Percentiles rank a stretch among this genome's conserved stretches.
Evolutionary conservation across 1,140 invertebrate genomes (phyloP).

Genomic region (Hydropsyche tenuis): DNA sequence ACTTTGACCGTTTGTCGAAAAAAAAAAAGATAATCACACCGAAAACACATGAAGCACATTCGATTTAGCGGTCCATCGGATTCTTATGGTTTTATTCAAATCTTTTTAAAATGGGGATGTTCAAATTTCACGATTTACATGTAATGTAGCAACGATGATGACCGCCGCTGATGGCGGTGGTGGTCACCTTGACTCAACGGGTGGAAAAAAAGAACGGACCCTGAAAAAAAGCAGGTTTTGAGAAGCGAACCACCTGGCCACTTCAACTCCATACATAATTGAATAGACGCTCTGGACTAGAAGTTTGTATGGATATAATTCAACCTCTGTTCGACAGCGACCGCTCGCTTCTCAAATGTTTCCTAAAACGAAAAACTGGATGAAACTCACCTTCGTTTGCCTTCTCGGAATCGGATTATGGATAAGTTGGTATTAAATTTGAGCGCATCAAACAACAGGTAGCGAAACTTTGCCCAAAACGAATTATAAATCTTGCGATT

Average conservation of each 20-base stretch:
- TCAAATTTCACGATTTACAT: not conserved
- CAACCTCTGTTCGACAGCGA: too few relatives aligned
- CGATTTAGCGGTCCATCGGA: not conserved
- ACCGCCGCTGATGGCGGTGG: not conserved
- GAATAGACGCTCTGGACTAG: conserved; percentile 27
- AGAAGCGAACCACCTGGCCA: conserved; percentile 25
- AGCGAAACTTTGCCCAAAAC: not conserved
- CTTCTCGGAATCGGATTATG: not conserved
- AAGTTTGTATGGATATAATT: conserved; percentile 13
- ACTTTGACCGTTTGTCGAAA: conserved; percentile 38
- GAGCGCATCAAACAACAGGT: not conserved
- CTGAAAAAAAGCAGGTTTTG: conserved; percentile 14
- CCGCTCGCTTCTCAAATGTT: not conserved
- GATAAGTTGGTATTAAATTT: too few relatives aligned
- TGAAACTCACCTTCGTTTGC: too few relatives aligned
- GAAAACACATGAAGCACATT: conserved; percentile 24
- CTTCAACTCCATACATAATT: conserved; percentile 29
- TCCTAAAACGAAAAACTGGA: not conserved
- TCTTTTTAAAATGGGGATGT: too few relatives aligned
- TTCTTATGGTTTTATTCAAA: too few relatives aligned
- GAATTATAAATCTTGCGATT: not conserved
- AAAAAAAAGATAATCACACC: conserved; percentile 34
- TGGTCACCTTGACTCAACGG: conserved; percentile 20
- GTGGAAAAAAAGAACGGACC: conserved; percentile 12
- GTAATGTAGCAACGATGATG: not conserved